Percentiles rank a stretch among this genome's conserved stretches.
These are phyloP conservation scores for Cephus runcator DNA, from an alignment of 2,888 invertebrate genomes.

Conservation along the genomic window DNA sequence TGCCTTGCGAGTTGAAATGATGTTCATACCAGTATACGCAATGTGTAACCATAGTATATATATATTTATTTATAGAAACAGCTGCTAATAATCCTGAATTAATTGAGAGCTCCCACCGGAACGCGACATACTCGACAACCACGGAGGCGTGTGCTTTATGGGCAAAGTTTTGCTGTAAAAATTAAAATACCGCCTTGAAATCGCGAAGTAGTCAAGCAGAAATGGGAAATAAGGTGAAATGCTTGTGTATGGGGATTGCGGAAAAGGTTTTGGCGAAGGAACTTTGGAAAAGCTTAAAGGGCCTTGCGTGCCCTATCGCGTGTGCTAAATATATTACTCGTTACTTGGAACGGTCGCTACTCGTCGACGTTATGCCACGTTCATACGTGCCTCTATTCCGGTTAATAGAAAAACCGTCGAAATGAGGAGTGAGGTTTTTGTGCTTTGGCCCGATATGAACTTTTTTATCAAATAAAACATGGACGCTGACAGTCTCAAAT, in stretches of 20 bases:
- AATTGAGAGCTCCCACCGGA: neutral
- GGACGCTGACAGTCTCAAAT: neutral
- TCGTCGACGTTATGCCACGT: neutral
- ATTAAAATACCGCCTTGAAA: neutral
- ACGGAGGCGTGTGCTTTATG: neutral
- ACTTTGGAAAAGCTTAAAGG: neutral
- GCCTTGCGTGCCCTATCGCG: neutral
- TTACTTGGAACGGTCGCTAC: neutral
- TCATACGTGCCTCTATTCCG: neutral
- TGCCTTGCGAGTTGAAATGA: too few species aligned
- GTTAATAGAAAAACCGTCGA: neutral
- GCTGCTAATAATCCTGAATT: neutral
- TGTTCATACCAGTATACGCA: neutral
- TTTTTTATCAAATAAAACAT: neutral
- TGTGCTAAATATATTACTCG: neutral
- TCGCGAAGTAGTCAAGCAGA: neutral
- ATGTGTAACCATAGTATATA: neutral
- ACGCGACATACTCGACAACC: neutral
- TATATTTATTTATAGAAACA: neutral
- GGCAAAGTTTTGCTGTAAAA: neutral
- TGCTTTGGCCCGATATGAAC: neutral
- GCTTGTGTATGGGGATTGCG: neutral
- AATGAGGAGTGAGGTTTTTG: neutral
- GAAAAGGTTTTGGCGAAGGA: neutral
- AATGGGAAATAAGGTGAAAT: neutral